phyloP scores from a whole-genome alignment of 2,113 vertebrate genomes.

The Nerophis lumbriciformis region DNA sequence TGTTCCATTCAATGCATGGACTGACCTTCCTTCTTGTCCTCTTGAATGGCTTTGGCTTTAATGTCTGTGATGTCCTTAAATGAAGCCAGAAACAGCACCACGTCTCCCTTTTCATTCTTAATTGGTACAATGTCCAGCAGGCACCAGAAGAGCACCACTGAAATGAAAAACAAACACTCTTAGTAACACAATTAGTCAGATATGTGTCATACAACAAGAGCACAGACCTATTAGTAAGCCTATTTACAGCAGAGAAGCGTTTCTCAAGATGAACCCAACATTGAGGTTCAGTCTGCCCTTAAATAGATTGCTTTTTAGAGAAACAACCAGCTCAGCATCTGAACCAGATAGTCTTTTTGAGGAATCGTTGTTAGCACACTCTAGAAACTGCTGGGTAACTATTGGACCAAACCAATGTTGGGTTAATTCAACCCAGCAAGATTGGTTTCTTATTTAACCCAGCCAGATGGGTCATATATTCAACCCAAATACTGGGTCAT shows the following conservation, averaged over 20 bases:
- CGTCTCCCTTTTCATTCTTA: slow-evolving; percentile 98
- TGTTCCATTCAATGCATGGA: slow-evolving; percentile 16
- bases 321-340: slow-evolving; percentile 14
- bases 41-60: slow-evolving; percentile 85
- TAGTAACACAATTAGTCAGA: slow-evolving; percentile 17
- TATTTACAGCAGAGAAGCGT: slow-evolving; percentile 26
- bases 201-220: slow-evolving; percentile 10
- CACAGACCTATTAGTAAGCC: slow-evolving; percentile 35
- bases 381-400: too few relatives aligned
- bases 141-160: slow-evolving; percentile 94
- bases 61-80: slow-evolving; percentile 97
- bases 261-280: slow-evolving; percentile 37
- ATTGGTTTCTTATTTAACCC: too few relatives aligned
- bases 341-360: too few relatives aligned
- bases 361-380: too few relatives aligned
- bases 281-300: slow-evolving; percentile 32
- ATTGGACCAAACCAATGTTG: too few relatives aligned
- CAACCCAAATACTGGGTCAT: too few relatives aligned
- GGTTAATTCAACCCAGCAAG: too few relatives aligned
- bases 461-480: too few relatives aligned
- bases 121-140: slow-evolving; percentile 96
- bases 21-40: slow-evolving; percentile 93
- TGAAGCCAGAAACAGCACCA: slow-evolving; percentile 94
- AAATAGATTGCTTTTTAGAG: slow-evolving; percentile 41
- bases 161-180: slow-evolving; percentile 17